phyloP scores from a whole-genome alignment of 2,113 vertebrate species.

The Triplophysa siluroides region DNA sequence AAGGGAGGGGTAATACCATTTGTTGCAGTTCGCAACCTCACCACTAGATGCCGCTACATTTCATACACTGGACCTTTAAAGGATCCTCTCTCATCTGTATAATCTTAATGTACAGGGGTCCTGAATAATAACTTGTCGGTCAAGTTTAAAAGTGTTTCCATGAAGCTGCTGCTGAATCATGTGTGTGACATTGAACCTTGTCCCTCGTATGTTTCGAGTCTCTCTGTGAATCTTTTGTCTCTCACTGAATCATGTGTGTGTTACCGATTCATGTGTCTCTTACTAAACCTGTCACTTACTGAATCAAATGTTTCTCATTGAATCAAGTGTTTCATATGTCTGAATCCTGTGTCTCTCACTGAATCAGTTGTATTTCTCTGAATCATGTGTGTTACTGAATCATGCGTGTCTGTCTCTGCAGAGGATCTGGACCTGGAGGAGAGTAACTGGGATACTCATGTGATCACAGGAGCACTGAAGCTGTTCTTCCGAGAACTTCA shows the following conservation, averaged over 20 bases:
- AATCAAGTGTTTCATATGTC: background rate
- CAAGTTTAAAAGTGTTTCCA: too few relatives aligned
- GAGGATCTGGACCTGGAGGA: constrained; percentile 89
- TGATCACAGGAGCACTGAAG: constrained; percentile 91
- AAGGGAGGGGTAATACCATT: too few relatives aligned
- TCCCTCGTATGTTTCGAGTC: background rate
- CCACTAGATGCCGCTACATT: too few relatives aligned
- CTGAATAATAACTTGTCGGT: too few relatives aligned
- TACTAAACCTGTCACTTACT: too few relatives aligned
- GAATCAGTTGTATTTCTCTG: background rate
- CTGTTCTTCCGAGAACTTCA: constrained; percentile 91
- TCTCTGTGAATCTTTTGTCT: too few relatives aligned
- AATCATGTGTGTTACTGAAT: background rate
- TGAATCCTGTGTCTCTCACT: background rate
- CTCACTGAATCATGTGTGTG: background rate
- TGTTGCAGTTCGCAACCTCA: too few relatives aligned
- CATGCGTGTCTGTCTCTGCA: constrained; percentile 60
- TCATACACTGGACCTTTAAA: too few relatives aligned
- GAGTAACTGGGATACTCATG: constrained; percentile 90
- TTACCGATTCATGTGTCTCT: too few relatives aligned
- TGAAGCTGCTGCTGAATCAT: background rate
- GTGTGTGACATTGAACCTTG: background rate
- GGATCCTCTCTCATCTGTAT: too few relatives aligned
- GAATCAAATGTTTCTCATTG: background rate
- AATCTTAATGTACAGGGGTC: too few relatives aligned